These are phyloP conservation scores for Muscicapa striata DNA, from an alignment of 2,797 vertebrate genomes.

Conservation along the genomic window DNA sequence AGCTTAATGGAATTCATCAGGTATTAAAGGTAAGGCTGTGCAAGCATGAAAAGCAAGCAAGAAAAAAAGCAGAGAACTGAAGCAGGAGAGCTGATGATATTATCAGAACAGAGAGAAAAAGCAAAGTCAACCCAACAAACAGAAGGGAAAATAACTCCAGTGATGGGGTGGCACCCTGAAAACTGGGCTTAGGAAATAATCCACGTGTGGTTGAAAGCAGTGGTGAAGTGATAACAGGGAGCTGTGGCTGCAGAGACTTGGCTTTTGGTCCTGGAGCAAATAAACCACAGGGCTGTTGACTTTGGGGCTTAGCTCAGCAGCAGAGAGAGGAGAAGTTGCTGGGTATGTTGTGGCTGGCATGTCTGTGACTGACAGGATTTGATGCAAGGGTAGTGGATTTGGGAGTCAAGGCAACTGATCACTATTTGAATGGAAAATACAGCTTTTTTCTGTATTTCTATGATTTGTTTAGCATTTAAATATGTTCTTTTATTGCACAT, in stretches of 20 bases:
- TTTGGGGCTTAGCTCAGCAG: not conserved
- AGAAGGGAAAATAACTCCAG: not conserved
- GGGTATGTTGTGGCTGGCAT: fast-evolving
- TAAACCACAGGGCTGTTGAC: not conserved
- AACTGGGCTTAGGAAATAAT: not conserved
- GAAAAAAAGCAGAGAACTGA: not conserved
- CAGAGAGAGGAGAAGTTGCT: not conserved
- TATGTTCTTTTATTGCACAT: not conserved
- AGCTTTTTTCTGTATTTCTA: not conserved
- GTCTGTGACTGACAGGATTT: not conserved
- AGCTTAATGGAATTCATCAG: not conserved
- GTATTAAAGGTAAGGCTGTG: not conserved
- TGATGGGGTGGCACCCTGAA: not conserved
- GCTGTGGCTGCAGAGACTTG: not conserved
- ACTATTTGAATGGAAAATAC: not conserved
- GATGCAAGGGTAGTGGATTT: not conserved
- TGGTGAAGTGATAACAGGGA: not conserved
- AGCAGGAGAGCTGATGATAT: not conserved
- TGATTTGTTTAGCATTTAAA: not conserved
- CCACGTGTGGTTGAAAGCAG: fast-evolving
- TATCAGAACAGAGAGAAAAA: not conserved
- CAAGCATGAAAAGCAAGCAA: not conserved
- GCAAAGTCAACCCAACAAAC: not conserved
- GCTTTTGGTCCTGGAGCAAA: not conserved
- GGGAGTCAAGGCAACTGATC: not conserved